Evolutionary conservation across 2,888 invertebrate species (phyloP), one percentile per base, ranked within the genome.

Genomic region (Hirtodrosophila cameraria): DNA sequence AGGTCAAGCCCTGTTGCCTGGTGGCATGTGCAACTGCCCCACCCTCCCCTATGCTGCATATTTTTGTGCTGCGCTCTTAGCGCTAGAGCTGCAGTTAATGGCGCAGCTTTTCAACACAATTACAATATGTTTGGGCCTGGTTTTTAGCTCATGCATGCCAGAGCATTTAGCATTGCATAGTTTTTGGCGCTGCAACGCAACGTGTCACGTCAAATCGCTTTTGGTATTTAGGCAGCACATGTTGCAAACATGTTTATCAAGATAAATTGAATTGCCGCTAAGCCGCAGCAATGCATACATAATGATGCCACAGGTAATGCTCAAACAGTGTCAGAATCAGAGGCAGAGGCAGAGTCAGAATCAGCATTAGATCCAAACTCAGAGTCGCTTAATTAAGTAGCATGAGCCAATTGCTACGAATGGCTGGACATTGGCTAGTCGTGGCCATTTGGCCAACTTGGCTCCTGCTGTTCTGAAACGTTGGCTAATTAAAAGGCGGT

Each of bases 401-500:
- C 52, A 25, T 18, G 41, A 28, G 20, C 46, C 46, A 25, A 35
- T 13, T 38, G 31, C n/a, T 38, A 18, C n/a, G n/a, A n/a, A n/a
- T 30, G n/a, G n/a, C n/a, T 15, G 15, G 16, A 27, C 33, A 28
- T 15, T 27, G 35, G 5, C 18, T 23, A 8, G 23, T 8, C 6
- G 8, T 23, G 23, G 1, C 23, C 23, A n/a, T 23, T 23, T 23
- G 23, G 23, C 23, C 23, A n/a, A n/a, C 8, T 3, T 23, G 23
- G 15, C 15, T 36, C 18, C 11, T 30, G 23, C 20, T 25, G 36
- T 16, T 11, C 33, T 7, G 6, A 35, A 12, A 11, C 9, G 15
- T 30, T 30, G 65, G 65, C 83, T 80, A 80, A 80, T 80, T 80
- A 80, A 80, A 80, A 83, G 81, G 58, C 79, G 71, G 60, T 69